phyloP scores from a whole-genome alignment of 2,888 invertebrate species.

The Agrochola macilenta region DNA sequence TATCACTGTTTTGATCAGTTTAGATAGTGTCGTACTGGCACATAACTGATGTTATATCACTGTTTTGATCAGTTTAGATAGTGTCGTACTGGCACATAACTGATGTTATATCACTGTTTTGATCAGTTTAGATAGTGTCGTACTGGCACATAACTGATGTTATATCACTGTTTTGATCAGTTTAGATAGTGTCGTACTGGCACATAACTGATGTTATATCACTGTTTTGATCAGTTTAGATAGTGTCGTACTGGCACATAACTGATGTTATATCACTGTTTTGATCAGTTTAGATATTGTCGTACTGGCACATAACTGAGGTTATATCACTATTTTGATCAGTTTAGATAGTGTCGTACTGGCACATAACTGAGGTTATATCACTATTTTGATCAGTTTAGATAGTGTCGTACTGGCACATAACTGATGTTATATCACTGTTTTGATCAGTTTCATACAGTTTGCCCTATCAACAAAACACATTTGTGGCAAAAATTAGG shows the following conservation, averaged over 20 bases:
- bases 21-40: too few relatives aligned
- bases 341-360: not conserved
- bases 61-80: not conserved
- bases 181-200: too few relatives aligned
- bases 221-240: too few relatives aligned
- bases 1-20: not conserved
- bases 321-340: too few relatives aligned
- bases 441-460: not conserved
- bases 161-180: not conserved
- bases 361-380: not conserved
- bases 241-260: not conserved
- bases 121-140: too few relatives aligned
- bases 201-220: too few relatives aligned
- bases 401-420: not conserved
- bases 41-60: not conserved
- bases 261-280: too few relatives aligned
- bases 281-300: not conserved
- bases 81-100: too few relatives aligned
- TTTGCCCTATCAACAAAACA: not conserved
- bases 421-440: not conserved
- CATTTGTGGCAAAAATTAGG: not conserved
- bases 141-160: too few relatives aligned
- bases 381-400: too few relatives aligned
- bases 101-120: not conserved
- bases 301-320: not conserved